Conservation (phyloP, 2,888 invertebrate species). For the Taphrorychus bicolor region DNA sequence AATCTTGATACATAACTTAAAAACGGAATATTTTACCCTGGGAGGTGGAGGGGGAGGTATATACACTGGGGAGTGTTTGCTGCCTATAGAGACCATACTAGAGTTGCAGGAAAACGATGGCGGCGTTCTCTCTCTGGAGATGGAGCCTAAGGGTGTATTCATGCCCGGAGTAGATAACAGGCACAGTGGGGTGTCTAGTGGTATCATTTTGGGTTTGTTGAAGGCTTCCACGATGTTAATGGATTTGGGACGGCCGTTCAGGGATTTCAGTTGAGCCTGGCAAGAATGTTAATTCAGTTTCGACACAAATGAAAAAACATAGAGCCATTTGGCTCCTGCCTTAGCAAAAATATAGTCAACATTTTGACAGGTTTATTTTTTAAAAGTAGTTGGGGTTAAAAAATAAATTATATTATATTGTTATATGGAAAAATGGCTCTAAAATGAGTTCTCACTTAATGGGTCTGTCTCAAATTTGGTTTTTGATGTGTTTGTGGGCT, state of each 20-base stretch:
- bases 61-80: slow-evolving; percentile 40
- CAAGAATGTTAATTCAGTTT: too few relatives aligned
- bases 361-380: too few relatives aligned
- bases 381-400: too few relatives aligned
- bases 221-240: slow-evolving; percentile 54
- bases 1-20: not conserved
- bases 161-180: slow-evolving; percentile 45
- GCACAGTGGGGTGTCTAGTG: slow-evolving; percentile 49
- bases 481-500: too few relatives aligned
- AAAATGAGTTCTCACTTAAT: too few relatives aligned
- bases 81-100: slow-evolving; percentile 61
- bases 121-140: slow-evolving; percentile 59
- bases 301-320: too few relatives aligned
- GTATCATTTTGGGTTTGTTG: slow-evolving; percentile 47
- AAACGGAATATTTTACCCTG: slow-evolving; percentile 37
- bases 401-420: slow-evolving; percentile 1
- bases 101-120: slow-evolving; percentile 61
- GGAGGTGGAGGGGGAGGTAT: slow-evolving; percentile 35
- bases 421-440: too few relatives aligned
- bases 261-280: slow-evolving; percentile 47
- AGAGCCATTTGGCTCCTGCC: too few relatives aligned
- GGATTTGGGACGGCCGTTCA: slow-evolving; percentile 50
- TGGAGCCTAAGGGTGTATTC: slow-evolving; percentile 53
- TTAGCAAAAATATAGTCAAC: too few relatives aligned
- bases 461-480: too few relatives aligned